Evolutionary conservation across 1,140 invertebrate species (phyloP).

Genomic region (Drosophila nigrodunni): DNA sequence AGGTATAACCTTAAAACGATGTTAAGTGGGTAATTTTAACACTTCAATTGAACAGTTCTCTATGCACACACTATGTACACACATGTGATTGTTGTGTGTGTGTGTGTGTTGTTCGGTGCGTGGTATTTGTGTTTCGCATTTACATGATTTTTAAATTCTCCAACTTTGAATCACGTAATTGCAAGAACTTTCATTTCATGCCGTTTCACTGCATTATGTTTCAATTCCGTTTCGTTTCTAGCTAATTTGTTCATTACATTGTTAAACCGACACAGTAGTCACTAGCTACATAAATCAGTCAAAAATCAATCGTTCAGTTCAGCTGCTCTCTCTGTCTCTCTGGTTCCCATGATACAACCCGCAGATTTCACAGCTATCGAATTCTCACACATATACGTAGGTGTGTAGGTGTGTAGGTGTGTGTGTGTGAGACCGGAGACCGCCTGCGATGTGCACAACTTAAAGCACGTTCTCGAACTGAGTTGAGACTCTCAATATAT

Average conservation of each 20-base stretch:
- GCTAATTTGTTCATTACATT: slow-evolving; percentile 1
- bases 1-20: slow-evolving; percentile 76
- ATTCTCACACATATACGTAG: neutral
- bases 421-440: neutral
- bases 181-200: neutral
- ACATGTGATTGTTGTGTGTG: slow-evolving; percentile 6
- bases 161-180: slow-evolving; percentile 24
- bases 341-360: neutral
- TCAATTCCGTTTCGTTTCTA: neutral
- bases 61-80: slow-evolving; percentile 45
- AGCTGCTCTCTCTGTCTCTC: neutral
- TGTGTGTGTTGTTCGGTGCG: slow-evolving; percentile 47
- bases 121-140: slow-evolving; percentile 67
- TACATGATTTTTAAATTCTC: slow-evolving; percentile 52
- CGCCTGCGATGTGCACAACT: slow-evolving; percentile 58
- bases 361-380: neutral
- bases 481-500: slow-evolving; percentile 37
- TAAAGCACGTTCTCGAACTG: slow-evolving; percentile 70
- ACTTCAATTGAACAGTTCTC: slow-evolving; percentile 79
- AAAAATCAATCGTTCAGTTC: neutral
- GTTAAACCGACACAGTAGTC: slow-evolving; percentile 2
- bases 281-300: neutral
- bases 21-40: slow-evolving; percentile 81
- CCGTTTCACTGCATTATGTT: slow-evolving; percentile 1
- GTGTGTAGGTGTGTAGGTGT: neutral